Base-by-base conservation (phyloP, 2,888 invertebrate species). In the Caenorhabditis sulstoni region DNA sequence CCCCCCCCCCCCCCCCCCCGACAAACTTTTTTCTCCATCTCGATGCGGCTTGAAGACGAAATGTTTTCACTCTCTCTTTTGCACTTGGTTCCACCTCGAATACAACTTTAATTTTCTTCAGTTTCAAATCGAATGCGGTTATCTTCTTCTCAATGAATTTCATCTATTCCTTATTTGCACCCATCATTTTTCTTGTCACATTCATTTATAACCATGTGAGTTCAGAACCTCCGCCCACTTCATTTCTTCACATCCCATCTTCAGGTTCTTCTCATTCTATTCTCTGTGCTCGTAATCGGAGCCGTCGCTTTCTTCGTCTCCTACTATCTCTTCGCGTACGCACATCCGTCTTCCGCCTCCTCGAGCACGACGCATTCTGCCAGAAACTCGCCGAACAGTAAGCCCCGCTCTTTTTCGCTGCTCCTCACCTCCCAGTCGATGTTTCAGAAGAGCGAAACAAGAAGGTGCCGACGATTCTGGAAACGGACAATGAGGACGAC, bases 311-410 rank as follows among this genome's bases (percentile, higher is more conserved):
- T 84, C 50, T 77, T 82, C 22, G 73, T 84, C 29, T 84, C 84
- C 20, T 84, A 84, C 74, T 84, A 84, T 70, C 59, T 84, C n/a
- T 84, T 79, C 64, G 84, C 66, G 1, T 84, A 64, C 37, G 55
- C 61, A 18, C 61, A 62, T 14, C 39, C 65, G 3, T 65, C 79
- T 20, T 68, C 74, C 0, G 44, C 29, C 44, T 20, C 39, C 8
- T 71, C 80, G n/a, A 74, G 64, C n/a, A 57, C 71, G 5, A 49
- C 58, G 9, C 52, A 64, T 14, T 73, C 74, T 4, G 41, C 50
- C 11, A 37, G 64, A 35, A 74, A 59, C 16, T 74, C 74, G 9
- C 79, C 79, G 35, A 67, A 61, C 14, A 82, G 82, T 82, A 18
- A 82, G 77, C 70, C 61, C 29, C 29, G 29, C 29, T 7, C 29